phyloP scores from a whole-genome alignment of 2,888 invertebrate genomes.

The Gnatocerus cornutus region DNA sequence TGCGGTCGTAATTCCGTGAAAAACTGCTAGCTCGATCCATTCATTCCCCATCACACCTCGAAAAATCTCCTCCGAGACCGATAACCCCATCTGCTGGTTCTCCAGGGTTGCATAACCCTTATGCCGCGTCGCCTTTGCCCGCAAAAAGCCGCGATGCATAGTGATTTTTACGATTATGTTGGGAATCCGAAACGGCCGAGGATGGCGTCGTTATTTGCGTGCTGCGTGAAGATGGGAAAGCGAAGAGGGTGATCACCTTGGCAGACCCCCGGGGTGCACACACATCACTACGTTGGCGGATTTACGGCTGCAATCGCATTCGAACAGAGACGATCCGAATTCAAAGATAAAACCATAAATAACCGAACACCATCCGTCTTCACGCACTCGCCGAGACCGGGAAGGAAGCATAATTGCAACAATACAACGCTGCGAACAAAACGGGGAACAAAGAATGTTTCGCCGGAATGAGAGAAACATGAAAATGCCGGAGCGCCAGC shows the following conservation, averaged over 20 bases:
- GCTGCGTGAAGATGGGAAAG: slow-evolving; percentile 57
- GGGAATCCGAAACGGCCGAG: slow-evolving; percentile 63
- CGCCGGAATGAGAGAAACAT: slow-evolving; percentile 55
- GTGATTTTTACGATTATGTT: slow-evolving; percentile 72
- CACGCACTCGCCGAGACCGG: slow-evolving; percentile 47
- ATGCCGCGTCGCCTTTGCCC: slow-evolving; percentile 58
- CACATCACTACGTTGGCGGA: slow-evolving; percentile 61
- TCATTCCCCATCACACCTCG: slow-evolving; percentile 69
- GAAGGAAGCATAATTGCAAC: slow-evolving; percentile 54
- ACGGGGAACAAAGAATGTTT: slow-evolving; percentile 52
- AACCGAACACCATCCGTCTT: slow-evolving; percentile 58
- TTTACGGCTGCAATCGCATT: slow-evolving; percentile 59
- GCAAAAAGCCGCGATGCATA: slow-evolving; percentile 66
- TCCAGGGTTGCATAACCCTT: slow-evolving; percentile 71
- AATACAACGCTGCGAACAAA: slow-evolving; percentile 55
- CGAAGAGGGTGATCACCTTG: slow-evolving; percentile 59
- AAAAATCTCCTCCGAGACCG: slow-evolving; percentile 73
- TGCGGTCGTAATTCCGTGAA: slow-evolving; percentile 66
- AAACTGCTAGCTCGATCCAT: slow-evolving; percentile 66
- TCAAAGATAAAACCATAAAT: slow-evolving; percentile 59
- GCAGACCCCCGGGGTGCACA: slow-evolving; percentile 61
- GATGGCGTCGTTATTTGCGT: slow-evolving; percentile 63
- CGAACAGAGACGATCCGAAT: slow-evolving; percentile 60
- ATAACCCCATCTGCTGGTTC: slow-evolving; percentile 75
- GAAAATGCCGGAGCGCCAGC: slow-evolving; percentile 57